These are phyloP conservation scores for Falco cherrug DNA, from an alignment of 2,797 vertebrate genomes.

Conservation along the genomic window DNA sequence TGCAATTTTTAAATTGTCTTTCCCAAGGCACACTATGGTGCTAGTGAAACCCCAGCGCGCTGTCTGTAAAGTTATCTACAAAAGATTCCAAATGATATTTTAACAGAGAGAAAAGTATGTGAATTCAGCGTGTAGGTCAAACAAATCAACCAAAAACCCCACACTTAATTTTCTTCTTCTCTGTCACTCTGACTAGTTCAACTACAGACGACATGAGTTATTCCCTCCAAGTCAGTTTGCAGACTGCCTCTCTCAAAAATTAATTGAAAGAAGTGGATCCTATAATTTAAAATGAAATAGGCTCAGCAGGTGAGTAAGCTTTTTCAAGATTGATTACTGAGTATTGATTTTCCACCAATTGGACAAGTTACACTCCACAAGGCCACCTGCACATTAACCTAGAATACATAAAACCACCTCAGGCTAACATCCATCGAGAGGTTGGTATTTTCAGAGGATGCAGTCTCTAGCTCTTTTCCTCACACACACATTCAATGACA, in stretches of 20 bases:
- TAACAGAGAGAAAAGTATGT: constrained; percentile 38
- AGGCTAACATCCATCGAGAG: not conserved
- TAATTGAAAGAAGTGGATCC: constrained; percentile 46
- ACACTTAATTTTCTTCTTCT: constrained; percentile 42
- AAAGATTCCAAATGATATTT: constrained; percentile 55
- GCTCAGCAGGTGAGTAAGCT: constrained; percentile 53
- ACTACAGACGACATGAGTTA: not conserved
- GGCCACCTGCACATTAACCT: constrained; percentile 24
- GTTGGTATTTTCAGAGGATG: not conserved
- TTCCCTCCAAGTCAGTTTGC: constrained; percentile 11
- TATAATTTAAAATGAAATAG: constrained; percentile 53
- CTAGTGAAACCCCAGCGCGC: not conserved
- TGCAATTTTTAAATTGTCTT: constrained; percentile 42
- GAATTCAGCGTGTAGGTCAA: constrained; percentile 42
- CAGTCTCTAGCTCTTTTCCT: not conserved
- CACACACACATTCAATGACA: not conserved
- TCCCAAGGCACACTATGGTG: constrained; percentile 18
- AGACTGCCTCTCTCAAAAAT: constrained; percentile 38
- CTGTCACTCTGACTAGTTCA: constrained; percentile 9
- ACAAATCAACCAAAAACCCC: constrained; percentile 37
- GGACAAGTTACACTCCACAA: constrained; percentile 28
- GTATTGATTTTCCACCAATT: constrained; percentile 46
- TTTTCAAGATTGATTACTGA: constrained; percentile 52
- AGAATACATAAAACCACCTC: constrained; percentile 6
- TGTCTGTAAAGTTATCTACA: constrained; percentile 25